phyloP scores from a whole-genome alignment of 2,888 invertebrate genomes.

The Ellobium chinense region DNA sequence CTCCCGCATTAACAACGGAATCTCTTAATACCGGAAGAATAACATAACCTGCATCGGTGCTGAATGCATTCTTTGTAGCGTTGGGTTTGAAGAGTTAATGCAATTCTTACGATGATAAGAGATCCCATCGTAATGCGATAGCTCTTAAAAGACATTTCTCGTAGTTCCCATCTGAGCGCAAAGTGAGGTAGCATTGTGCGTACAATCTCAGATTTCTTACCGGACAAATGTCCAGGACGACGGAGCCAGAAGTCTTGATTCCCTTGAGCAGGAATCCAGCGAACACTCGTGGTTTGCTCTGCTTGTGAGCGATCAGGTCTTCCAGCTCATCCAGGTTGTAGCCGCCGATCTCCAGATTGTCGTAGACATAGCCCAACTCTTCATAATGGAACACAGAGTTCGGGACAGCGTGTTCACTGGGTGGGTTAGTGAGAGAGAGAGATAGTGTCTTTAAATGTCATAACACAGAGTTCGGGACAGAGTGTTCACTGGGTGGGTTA shows the following conservation, averaged over 20 bases:
- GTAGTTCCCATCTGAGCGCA: too few relatives aligned
- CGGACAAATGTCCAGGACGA: slow-evolving; percentile 42
- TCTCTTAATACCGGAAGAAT: too few relatives aligned
- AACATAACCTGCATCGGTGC: too few relatives aligned
- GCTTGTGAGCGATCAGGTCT: slow-evolving; percentile 38
- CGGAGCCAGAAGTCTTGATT: slow-evolving; percentile 50
- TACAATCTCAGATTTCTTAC: too few relatives aligned
- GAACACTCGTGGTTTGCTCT: slow-evolving; percentile 48
- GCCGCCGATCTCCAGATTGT: slow-evolving; percentile 55
- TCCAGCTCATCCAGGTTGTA: slow-evolving; percentile 54
- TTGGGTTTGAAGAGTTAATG: too few relatives aligned
- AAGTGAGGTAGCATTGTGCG: too few relatives aligned
- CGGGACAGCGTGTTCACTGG: slow-evolving; percentile 45
- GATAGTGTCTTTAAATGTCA: background rate
- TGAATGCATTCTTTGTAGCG: too few relatives aligned
- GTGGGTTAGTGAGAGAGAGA: background rate
- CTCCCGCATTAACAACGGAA: too few relatives aligned
- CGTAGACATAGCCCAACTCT: slow-evolving; percentile 50
- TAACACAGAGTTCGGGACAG: slow-evolving; percentile 47
- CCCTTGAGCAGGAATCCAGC: slow-evolving; percentile 53
- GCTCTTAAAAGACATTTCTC: too few relatives aligned
- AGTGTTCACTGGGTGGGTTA: slow-evolving; percentile 42
- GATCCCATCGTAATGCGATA: too few relatives aligned
- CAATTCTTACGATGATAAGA: too few relatives aligned
- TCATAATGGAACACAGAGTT: slow-evolving; percentile 49